Base-by-base conservation (phyloP, 2,113 vertebrate genomes). In the Salvelinus alpinus region DNA sequence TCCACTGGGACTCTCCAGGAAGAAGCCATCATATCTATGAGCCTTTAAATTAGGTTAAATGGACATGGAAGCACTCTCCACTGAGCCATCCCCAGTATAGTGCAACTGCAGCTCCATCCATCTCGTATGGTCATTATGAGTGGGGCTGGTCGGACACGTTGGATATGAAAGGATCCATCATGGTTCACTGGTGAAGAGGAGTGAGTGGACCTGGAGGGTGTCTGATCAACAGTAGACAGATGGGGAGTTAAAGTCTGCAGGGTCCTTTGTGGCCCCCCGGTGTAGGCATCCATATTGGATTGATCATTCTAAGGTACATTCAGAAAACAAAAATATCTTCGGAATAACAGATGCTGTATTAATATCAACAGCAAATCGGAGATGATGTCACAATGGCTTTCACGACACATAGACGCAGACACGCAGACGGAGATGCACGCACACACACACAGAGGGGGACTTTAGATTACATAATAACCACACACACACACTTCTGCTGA, bases 191-290 rank as follows among this genome's bases (percentile, higher is more conserved):
- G 48, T 24, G 51, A 57, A 71, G 71, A 70, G 79, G 64, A 22
- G 69, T 4, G 48, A 22, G 1, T 20, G 65, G 27, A 73, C 72
- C 44, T 22, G 62, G 76, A 70, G 75, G 76, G 74, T 78, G 77
- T 78, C 69, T 74, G 78, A 76, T 84, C 78, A 80, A 76, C 76
- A 79, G 71, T 7, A 82, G 87, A 79, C 89, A 90, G 87, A 91
- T 87, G 85, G 81, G 77, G 80, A 79, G 80, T 86, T 81, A 84
- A 83, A 84, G 31, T 78, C 68, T 72, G 16, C 38, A 78, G 84
- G 74, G 47, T 70, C 75, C 76, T 48, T 12, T 22, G 64, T 73
- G 73, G 74, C 79, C 80, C 75, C 73, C 69, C 34, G 38, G 71
- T 76, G 27, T 18, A 34, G 67, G 20, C 4, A 31, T 78, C 87